Evolutionary conservation across 2,888 invertebrate species (phyloP).

Genomic region (Stegana nigrithorax): DNA sequence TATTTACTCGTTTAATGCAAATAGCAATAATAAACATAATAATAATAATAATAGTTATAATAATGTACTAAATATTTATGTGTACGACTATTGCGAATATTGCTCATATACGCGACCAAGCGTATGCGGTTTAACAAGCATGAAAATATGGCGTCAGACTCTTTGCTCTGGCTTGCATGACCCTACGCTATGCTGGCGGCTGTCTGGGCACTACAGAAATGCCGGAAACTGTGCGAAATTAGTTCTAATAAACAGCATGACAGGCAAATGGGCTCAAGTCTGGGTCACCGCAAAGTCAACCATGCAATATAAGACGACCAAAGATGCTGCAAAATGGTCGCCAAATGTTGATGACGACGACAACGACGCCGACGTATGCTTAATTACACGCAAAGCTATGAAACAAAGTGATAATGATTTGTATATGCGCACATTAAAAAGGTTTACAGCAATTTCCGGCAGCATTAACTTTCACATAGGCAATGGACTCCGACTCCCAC

Average conservation of each 20-base stretch:
- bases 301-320: neutral
- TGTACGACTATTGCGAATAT: neutral
- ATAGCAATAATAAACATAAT: no score
- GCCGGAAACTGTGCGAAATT: slow-evolving; percentile 45
- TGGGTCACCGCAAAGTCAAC: slow-evolving; percentile 45
- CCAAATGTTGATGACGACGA: no score
- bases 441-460: slow-evolving; percentile 56
- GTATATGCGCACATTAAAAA: slow-evolving; percentile 61
- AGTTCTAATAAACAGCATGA: slow-evolving; percentile 52
- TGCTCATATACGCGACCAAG: no score
- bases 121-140: neutral
- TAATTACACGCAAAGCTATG: slow-evolving; percentile 52
- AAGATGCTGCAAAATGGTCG: slow-evolving; percentile 18
- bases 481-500: no score
- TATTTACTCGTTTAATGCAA: no score
- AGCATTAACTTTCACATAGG: slow-evolving; percentile 52
- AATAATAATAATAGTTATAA: slow-evolving; percentile 7
- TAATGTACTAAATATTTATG: neutral
- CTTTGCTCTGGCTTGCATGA: neutral
- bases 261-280: slow-evolving; percentile 37
- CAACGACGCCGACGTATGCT: no score
- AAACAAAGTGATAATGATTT: slow-evolving; percentile 60
- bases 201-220: slow-evolving; percentile 43
- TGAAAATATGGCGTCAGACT: slow-evolving; percentile 10
- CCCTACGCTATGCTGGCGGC: slow-evolving; percentile 18